Evolutionary conservation across 2,888 invertebrate genomes (phyloP), one percentile per base, ranked within the genome.

Genomic region (Thereva nobilitata): DNA sequence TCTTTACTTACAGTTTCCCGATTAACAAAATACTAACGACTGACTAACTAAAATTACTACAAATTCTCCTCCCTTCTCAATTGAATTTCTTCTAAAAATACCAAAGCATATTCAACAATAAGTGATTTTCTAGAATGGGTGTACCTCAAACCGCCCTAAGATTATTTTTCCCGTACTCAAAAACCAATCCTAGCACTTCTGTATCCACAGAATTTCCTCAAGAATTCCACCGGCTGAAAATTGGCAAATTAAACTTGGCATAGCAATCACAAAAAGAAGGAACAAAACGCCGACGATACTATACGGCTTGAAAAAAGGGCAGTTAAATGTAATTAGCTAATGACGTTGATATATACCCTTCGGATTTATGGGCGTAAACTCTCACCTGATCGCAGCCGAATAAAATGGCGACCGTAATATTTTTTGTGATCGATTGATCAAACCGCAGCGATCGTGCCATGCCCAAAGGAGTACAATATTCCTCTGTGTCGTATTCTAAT

Each of bases 281-380:
- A 42, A 23, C 49, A 41, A 23, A 52, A 38, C 10, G n/a, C 34
- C 45, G 9, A 55, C 12, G 8, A 38, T 41, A 37, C 8, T 50
- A 10, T 2, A 23, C 23, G 23, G 23, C 23, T 23, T 5, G 7
- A 49, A 41, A 35, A 45, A 54, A 53, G 37, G 37, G 52, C 42
- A 53, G 45, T 45, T 34, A 54, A 53, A 54, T 61, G 72, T 72
- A 72, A 72, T 72, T 72, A 72, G 70, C 70, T 70, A 71, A 72
- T 70, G 72, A 72, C 72, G 67, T 72, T 72, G 72, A 71, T 72
- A 72, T 71, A 72, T 70, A 70, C 68, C 69, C 68, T 54, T 55
- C 40, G 54, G 47, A 55, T 64, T 64, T 55, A 64, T 55, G 54
- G 64, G 64, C 64, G 64, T 64, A 64, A 54, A 54, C 64, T 45